These are phyloP conservation scores for Anodontia alba DNA, from an alignment of 2,888 invertebrate genomes.

Conservation along the genomic window DNA sequence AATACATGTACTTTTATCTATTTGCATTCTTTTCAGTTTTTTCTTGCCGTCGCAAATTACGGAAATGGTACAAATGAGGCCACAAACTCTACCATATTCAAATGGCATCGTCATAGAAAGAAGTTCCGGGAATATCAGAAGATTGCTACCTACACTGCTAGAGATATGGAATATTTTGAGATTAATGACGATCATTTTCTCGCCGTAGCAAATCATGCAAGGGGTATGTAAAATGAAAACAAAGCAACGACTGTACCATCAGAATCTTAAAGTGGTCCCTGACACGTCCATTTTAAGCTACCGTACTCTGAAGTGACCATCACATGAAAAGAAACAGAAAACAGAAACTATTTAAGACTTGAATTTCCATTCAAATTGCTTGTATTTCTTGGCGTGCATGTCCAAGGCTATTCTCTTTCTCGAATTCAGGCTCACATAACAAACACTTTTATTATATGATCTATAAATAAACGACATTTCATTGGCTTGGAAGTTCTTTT, in stretches of 20 bases:
- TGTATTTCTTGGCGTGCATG: too few relatives aligned
- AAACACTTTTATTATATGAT: too few relatives aligned
- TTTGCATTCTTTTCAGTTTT: conserved; percentile 80
- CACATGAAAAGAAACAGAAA: neutral
- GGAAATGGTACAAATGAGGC: conserved; percentile 69
- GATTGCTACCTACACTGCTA: conserved; percentile 80
- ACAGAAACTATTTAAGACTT: too few relatives aligned
- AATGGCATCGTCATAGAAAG: conserved; percentile 77
- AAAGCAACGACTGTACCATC: neutral
- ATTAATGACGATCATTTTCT: conserved; percentile 79
- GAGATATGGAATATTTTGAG: conserved; percentile 82
- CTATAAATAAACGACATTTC: too few relatives aligned
- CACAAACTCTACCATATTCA: conserved; percentile 80
- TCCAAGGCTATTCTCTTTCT: too few relatives aligned
- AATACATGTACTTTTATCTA: too few relatives aligned
- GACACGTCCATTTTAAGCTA: neutral
- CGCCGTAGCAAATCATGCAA: conserved; percentile 82
- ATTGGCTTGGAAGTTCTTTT: too few relatives aligned
- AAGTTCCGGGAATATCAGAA: conserved; percentile 79
- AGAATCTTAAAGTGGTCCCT: neutral
- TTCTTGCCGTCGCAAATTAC: conserved; percentile 83
- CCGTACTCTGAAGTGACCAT: neutral
- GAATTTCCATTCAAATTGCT: too few relatives aligned
- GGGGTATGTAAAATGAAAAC: conserved; percentile 69
- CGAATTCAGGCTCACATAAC: too few relatives aligned